These are phyloP conservation scores for Prunella strophiata DNA, from an alignment of 2,797 vertebrate genomes.

Conservation along the genomic window DNA sequence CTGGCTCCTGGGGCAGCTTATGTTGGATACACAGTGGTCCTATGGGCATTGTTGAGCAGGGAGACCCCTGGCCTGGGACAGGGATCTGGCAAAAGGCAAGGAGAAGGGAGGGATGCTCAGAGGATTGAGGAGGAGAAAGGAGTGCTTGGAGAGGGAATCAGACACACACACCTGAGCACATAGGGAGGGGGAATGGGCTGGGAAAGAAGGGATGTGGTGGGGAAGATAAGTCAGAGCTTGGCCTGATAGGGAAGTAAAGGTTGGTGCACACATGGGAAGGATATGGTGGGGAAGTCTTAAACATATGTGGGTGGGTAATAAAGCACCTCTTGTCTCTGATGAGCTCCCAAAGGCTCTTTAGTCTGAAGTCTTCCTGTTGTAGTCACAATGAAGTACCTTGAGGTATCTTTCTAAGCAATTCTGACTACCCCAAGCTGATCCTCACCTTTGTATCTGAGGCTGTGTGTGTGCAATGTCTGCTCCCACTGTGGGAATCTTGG, in stretches of 20 bases:
- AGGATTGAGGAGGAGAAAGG: not conserved
- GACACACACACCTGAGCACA: accelerated
- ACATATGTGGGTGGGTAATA: not conserved
- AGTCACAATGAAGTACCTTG: no score
- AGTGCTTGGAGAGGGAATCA: not conserved
- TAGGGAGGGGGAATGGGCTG: not conserved
- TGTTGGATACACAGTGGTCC: not conserved
- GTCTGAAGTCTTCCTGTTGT: accelerated
- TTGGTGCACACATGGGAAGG: accelerated
- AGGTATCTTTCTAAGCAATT: not conserved
- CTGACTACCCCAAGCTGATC: not conserved
- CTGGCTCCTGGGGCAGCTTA: not conserved
- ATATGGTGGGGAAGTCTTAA: not conserved
- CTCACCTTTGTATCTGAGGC: not conserved
- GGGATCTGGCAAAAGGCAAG: not conserved
- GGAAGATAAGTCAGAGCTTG: not conserved
- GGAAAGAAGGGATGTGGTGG: not conserved
- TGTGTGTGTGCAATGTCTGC: not conserved
- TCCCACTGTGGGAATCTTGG: not conserved
- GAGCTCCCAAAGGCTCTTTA: not conserved
- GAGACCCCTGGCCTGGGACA: accelerated
- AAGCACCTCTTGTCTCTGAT: not conserved
- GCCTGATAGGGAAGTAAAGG: not conserved
- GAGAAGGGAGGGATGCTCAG: not conserved
- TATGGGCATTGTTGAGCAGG: accelerated